Conservation (phyloP, 2,113 vertebrate genomes). For the Marmota flaviventris region DNA sequence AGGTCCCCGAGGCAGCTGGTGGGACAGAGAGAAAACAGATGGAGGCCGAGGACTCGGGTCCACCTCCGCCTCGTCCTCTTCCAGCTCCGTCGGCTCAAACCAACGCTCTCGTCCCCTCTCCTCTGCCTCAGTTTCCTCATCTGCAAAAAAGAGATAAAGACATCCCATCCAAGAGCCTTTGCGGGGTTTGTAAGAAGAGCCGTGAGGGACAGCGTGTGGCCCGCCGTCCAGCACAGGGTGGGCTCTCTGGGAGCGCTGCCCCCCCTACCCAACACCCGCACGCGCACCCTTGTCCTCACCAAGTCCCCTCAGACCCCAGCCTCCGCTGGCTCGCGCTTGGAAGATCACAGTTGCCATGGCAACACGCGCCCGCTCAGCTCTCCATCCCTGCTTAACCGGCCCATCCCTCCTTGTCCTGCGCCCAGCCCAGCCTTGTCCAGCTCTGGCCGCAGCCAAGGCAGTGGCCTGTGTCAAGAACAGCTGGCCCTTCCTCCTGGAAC, state of each 20-base stretch:
- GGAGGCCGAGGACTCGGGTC: rapidly evolving
- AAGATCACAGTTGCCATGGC: constrained; percentile 70
- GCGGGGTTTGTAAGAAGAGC: not conserved
- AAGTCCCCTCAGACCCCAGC: constrained; percentile 46
- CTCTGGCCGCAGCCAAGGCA: not conserved
- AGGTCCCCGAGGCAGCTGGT: rapidly evolving
- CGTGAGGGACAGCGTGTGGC: not conserved
- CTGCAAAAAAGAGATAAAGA: constrained; percentile 4
- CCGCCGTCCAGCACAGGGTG: rapidly evolving
- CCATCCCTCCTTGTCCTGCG: not conserved
- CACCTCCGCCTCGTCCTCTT: not conserved
- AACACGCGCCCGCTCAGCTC: not conserved
- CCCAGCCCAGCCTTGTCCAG: not conserved
- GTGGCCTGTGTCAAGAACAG: not conserved
- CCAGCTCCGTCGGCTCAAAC: not conserved
- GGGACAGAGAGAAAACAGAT: not conserved
- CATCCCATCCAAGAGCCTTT: rapidly evolving
- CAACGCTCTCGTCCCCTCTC: not conserved
- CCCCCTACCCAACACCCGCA: not conserved
- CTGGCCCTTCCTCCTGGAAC: not conserved
- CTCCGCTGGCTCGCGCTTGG: not conserved
- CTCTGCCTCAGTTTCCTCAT: constrained; percentile 4
- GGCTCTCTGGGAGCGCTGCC: rapidly evolving
- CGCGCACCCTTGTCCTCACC: not conserved
- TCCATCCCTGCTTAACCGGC: not conserved